Conservation (phyloP, 2,888 invertebrate genomes). For the Sesia bembeciformis region DNA sequence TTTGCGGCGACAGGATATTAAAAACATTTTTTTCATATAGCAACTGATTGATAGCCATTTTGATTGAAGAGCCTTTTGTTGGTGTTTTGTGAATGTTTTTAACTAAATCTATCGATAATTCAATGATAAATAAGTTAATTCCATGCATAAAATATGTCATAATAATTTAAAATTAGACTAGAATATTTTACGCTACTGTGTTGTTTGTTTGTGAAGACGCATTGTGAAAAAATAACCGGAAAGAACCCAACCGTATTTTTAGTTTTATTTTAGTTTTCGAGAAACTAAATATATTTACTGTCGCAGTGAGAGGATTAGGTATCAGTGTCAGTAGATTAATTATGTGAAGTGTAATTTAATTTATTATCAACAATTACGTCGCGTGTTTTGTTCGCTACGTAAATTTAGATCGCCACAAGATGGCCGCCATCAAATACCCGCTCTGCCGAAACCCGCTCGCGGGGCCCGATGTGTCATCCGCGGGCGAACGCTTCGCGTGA, state of each 20-base stretch:
- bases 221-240: conserved; percentile 63
- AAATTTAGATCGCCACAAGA: conserved; percentile 72
- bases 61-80: conserved; percentile 75
- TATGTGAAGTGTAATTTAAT: conserved; percentile 20
- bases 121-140: conserved; percentile 25
- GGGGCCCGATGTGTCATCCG: conserved; percentile 67
- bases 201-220: conserved; percentile 53
- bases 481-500: conserved; percentile 24
- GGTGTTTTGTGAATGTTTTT: conserved; percentile 75
- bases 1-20: conserved; percentile 62
- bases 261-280: conserved; percentile 32
- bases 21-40: conserved; percentile 61
- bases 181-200: conserved; percentile 25
- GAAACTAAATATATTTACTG: conserved; percentile 19
- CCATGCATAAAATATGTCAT: conserved; percentile 18
- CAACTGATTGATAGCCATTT: conserved; percentile 73
- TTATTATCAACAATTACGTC: conserved; percentile 46
- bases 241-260: conserved; percentile 46
- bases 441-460: conserved; percentile 69
- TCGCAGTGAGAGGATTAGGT: conserved; percentile 7
- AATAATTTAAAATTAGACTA: conserved; percentile 22
- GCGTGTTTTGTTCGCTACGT: conserved; percentile 68
- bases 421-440: conserved; percentile 69
- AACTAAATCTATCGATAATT: conserved; percentile 50
- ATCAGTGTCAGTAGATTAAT: conserved; percentile 5